Base-by-base conservation (phyloP, 2,113 vertebrate species). In the Carassius gibelio region DNA sequence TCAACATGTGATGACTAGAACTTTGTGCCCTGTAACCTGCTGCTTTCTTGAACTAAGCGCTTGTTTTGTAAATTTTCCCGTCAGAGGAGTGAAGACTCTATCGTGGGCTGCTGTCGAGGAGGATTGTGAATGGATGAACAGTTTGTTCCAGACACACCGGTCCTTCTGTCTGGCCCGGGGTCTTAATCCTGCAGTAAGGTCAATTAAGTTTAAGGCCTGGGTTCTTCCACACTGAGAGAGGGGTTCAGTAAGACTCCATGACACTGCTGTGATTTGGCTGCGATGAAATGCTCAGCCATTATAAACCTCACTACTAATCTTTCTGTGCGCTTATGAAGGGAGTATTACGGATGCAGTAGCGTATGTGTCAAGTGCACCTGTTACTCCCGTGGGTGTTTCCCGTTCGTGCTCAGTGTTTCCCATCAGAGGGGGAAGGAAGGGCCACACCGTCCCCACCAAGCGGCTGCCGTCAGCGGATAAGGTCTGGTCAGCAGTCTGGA, bases 91-190 rank as follows among this genome's bases (percentile, higher is more conserved):
- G 19, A 34, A 74, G 84, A 76, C 75, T 50, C 0, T 30, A 75
- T 30, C 30, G 88, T 84, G 82, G 85, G 23, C 83, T 78, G 84
- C 90, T 87, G 92, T 93, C 91, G 93, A 90, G 87, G 91, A 88
- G 82, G 88, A 92, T 93, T 93, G 89, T 94, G 89, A 93, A 93
- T 89, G 93, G 91, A 68, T 93, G 92, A 94, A 87, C 90, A 91
- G 92, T 91, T 93, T 92, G 93, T 91, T 92, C 90, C 90, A 93
- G 92, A 93, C 93, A 88, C 91, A 87, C 61, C 84, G 88, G 89
- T 86, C 74, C 57, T 72, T 66, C 66, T 75, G 87, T 74, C 72
- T 83, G 52, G 69, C 57, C 79, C 62, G 45, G 55, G 61, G 85
- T 57, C 85, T 85, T 89, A 88, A 87, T 85, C 85, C 87, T 36